phyloP scores from a whole-genome alignment of 2,797 vertebrate genomes.

The Pseudochirops corinnae region DNA sequence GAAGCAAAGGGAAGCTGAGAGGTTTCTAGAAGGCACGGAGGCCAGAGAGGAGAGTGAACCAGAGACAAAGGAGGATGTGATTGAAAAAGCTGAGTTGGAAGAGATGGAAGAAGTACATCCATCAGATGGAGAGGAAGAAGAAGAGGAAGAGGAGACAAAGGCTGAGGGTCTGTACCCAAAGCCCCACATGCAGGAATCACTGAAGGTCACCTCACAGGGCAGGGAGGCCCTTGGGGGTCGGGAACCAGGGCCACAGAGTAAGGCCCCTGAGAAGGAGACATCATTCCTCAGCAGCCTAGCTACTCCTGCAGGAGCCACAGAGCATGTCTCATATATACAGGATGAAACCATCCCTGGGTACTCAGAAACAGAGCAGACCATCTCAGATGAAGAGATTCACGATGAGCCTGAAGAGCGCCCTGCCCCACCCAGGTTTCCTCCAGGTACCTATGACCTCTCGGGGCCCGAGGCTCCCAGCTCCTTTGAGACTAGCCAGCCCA shows the following conservation, averaged over 20 bases:
- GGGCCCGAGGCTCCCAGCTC: conserved; percentile 91
- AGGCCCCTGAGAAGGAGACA: conserved; percentile 82
- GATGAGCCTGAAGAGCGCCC: conserved; percentile 95
- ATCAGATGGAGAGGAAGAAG: conserved; percentile 82
- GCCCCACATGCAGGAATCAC: conserved; percentile 73
- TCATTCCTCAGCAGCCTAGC: conserved; percentile 82
- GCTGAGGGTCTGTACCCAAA: conserved; percentile 82
- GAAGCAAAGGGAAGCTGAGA: conserved; percentile 88
- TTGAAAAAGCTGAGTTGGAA: conserved; percentile 96
- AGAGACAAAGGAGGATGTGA: conserved; percentile 91
- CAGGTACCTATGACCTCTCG: conserved; percentile 90
- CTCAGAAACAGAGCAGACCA: conserved; percentile 98
- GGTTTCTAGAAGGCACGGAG: conserved; percentile 78
- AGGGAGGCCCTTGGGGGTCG: conserved; percentile 47
- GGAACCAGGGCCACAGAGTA: conserved; percentile 74
- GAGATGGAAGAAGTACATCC: conserved; percentile 90
- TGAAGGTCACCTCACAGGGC: conserved; percentile 64
- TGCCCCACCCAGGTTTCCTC: conserved; percentile 92
- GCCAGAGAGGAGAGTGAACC: conserved; percentile 89
- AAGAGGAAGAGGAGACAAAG: conserved; percentile 89
- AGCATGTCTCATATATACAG: conserved; percentile 96
- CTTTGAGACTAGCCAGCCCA: conserved; percentile 90
- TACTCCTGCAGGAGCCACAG: conserved; percentile 86
- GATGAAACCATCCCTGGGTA: conserved; percentile 98
- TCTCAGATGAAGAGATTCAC: conserved; percentile 98